phyloP scores from a whole-genome alignment of 2,888 invertebrate genomes.

The Aspidapion aeneum region DNA sequence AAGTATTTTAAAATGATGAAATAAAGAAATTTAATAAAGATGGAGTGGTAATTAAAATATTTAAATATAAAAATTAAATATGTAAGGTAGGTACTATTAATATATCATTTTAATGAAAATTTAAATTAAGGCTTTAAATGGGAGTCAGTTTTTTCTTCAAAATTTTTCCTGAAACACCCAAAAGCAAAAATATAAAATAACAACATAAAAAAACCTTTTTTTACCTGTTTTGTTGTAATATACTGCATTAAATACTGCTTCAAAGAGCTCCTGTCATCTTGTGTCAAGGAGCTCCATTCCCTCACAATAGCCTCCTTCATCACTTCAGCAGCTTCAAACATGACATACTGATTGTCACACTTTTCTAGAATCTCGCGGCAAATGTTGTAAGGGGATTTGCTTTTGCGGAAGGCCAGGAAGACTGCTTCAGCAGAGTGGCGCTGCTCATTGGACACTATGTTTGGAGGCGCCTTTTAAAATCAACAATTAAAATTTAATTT shows the following conservation, averaged over 20 bases:
- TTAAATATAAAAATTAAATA: too few relatives aligned
- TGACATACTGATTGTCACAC: conserved; percentile 70
- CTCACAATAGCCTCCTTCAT: conserved; percentile 77
- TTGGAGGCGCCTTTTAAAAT: conserved; percentile 83
- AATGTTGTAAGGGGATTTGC: conserved; percentile 75
- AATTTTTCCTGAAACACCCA: too few relatives aligned
- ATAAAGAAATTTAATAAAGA: too few relatives aligned
- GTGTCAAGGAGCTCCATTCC: conserved; percentile 76
- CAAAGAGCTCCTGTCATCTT: conserved; percentile 61
- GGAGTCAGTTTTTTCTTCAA: too few relatives aligned
- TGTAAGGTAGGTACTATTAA: too few relatives aligned
- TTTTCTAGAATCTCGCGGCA: conserved; percentile 77
- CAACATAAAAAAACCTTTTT: too few relatives aligned
- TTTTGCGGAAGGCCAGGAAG: conserved; percentile 77
- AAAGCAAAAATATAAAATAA: too few relatives aligned
- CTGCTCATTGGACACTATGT: conserved; percentile 71
- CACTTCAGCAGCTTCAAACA: conserved; percentile 84
- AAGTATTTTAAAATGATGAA: too few relatives aligned
- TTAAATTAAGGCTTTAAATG: too few relatives aligned
- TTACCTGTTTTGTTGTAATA: conserved; percentile 59
- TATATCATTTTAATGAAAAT: too few relatives aligned
- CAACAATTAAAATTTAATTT: conserved; percentile 3
- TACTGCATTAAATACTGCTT: conserved; percentile 78
- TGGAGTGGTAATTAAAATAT: too few relatives aligned
- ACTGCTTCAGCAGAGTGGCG: conserved; percentile 78